These are phyloP conservation scores for Corythoichthys intestinalis DNA, from an alignment of 2,113 vertebrate genomes.

Conservation along the genomic window DNA sequence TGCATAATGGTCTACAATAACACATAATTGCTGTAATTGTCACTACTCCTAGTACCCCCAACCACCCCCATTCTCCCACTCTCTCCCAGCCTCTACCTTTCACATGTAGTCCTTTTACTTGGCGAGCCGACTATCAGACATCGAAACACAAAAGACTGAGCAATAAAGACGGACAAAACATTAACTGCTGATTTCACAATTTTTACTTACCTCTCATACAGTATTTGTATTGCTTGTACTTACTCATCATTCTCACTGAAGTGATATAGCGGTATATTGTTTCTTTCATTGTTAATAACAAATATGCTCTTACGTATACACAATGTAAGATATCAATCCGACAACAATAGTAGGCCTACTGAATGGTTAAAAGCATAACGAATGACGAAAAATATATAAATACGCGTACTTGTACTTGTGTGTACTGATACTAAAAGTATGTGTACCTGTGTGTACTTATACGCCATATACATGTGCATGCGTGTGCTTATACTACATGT, in stretches of 20 bases:
- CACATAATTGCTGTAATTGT: constrained; percentile 68
- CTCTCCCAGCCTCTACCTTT: constrained; percentile 22
- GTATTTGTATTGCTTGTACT: not conserved
- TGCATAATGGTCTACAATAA: constrained; percentile 69
- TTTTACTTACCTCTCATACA: not conserved
- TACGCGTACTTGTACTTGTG: no score
- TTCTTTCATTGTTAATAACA: no score
- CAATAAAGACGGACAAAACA: constrained; percentile 5
- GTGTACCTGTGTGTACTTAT: no score
- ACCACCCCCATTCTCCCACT: not conserved
- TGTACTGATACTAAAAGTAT: no score
- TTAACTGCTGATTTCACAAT: constrained; percentile 2
- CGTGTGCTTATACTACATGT: no score
- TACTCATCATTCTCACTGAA: not conserved
- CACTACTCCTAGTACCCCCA: constrained; percentile 48
- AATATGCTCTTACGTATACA: not conserved
- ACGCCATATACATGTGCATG: no score
- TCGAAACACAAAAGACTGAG: constrained; percentile 38
- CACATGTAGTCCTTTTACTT: constrained; percentile 38
- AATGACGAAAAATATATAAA: no score
- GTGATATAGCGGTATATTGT: not conserved
- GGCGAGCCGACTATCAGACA: constrained; percentile 21
- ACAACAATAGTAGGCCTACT: no score
- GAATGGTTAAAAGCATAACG: no score
- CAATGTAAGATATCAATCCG: not conserved